These are phyloP conservation scores for Pogonophryne albipinna DNA, from an alignment of 2,797 vertebrate species.

Conservation along the genomic window DNA sequence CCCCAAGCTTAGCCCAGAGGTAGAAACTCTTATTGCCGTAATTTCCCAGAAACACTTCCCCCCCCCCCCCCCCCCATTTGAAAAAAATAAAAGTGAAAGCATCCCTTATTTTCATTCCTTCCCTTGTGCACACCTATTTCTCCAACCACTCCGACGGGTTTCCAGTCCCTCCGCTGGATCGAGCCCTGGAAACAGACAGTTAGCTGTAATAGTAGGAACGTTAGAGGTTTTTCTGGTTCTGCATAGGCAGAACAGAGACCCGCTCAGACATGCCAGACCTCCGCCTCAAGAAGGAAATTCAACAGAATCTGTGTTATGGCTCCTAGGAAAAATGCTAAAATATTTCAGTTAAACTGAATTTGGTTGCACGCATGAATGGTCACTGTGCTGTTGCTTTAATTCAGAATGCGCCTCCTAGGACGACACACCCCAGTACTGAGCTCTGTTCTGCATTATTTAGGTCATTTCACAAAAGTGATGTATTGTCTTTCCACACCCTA, in stretches of 20 bases:
- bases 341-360: constrained; percentile 19
- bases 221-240: constrained; percentile 82
- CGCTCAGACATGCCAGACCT: constrained; percentile 71
- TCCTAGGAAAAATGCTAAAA: constrained; percentile 34
- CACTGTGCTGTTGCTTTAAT: constrained; percentile 32
- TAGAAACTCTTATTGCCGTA: constrained; percentile 38
- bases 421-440: constrained; percentile 44
- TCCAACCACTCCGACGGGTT: constrained; percentile 55
- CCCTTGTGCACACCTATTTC: constrained; percentile 50
- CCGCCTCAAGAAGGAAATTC: constrained; percentile 38
- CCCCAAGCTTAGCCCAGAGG: constrained; percentile 39
- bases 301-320: constrained; percentile 32
- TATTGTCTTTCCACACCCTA: constrained; percentile 59
- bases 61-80: constrained; percentile 11
- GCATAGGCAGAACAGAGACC: constrained; percentile 42
- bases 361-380: background rate
- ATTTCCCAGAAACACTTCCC: constrained; percentile 50
- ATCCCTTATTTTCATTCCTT: constrained; percentile 62
- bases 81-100: constrained; percentile 57
- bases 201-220: constrained; percentile 42
- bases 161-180: constrained; percentile 39
- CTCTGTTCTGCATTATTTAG: constrained; percentile 54
- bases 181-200: constrained; percentile 50
- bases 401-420: constrained; percentile 24
- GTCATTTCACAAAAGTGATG: constrained; percentile 40